Percentiles rank a stretch among this genome's conserved stretches.
These are phyloP conservation scores for Masnerella sp. DNA, from an alignment of 2,888 invertebrate genomes.

Conservation along the genomic window DNA sequence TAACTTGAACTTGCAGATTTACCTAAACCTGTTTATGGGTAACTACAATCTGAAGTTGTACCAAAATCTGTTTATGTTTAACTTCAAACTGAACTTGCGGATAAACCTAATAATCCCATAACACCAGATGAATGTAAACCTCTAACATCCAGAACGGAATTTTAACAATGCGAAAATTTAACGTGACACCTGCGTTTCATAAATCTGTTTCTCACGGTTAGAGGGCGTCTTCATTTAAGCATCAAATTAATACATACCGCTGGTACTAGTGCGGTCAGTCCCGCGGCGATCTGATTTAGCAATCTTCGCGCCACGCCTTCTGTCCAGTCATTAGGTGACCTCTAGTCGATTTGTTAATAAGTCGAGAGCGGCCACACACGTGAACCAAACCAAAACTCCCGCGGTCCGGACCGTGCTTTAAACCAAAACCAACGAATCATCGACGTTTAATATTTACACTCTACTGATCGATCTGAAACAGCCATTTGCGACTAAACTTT, in stretches of 20 bases:
- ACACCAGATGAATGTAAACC: too few species aligned
- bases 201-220: conserved; percentile 52
- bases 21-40: too few species aligned
- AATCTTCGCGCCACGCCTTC: conserved; percentile 76
- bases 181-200: conserved; percentile 42
- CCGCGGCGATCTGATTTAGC: conserved; percentile 64
- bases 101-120: too few species aligned
- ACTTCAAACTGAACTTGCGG: too few species aligned
- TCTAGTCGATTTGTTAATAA: conserved; percentile 74
- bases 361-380: conserved; percentile 73
- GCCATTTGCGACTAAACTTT: conserved; percentile 72
- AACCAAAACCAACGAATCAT: conserved; percentile 73
- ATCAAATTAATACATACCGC: conserved; percentile 38
- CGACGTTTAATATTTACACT: conserved; percentile 73
- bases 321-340: conserved; percentile 75
- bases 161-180: too few species aligned
- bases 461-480: conserved; percentile 74
- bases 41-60: too few species aligned
- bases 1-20: too few species aligned
- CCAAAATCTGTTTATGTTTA: too few species aligned
- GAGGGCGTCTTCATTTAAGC: conserved; percentile 40
- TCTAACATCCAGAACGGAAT: too few species aligned
- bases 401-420: conserved; percentile 18
- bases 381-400: conserved; percentile 47
- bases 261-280: conserved; percentile 21